A percentile compares a stretch with the other conserved stretches of the same genome.
Conservation (phyloP, 2,797 vertebrate genomes). For the Aldrovandia affinis region DNA sequence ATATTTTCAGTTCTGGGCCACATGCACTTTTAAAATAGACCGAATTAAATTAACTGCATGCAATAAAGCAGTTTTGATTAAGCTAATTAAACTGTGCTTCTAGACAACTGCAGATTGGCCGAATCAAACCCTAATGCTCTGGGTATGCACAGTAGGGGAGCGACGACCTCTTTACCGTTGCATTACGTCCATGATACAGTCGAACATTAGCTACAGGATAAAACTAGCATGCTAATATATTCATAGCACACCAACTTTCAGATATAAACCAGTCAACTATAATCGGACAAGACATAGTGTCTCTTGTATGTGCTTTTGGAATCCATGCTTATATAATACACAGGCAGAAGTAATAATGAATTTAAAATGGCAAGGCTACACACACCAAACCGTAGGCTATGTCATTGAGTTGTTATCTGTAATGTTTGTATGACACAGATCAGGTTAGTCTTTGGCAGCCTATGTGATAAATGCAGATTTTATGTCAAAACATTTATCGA, state of each 20-base stretch:
- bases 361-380: neutral
- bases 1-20: neutral
- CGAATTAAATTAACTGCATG: neutral
- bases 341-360: neutral
- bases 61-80: neutral
- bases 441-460: neutral
- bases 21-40: neutral
- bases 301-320: neutral
- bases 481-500: neutral
- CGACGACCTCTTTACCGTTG: neutral
- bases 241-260: neutral
- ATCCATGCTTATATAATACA: constrained; percentile 21
- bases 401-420: neutral
- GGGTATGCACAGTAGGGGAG: neutral
- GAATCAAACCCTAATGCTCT: neutral
- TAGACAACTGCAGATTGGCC: neutral
- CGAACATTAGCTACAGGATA: neutral
- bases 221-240: neutral
- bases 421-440: neutral
- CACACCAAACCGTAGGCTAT: neutral
- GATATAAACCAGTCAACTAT: neutral
- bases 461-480: neutral
- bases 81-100: neutral
- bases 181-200: neutral
- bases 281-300: neutral